Evolutionary conservation across 2,113 vertebrate genomes (phyloP), one percentile per base, ranked within the genome.

Genomic region (Aleadryas rufinucha): DNA sequence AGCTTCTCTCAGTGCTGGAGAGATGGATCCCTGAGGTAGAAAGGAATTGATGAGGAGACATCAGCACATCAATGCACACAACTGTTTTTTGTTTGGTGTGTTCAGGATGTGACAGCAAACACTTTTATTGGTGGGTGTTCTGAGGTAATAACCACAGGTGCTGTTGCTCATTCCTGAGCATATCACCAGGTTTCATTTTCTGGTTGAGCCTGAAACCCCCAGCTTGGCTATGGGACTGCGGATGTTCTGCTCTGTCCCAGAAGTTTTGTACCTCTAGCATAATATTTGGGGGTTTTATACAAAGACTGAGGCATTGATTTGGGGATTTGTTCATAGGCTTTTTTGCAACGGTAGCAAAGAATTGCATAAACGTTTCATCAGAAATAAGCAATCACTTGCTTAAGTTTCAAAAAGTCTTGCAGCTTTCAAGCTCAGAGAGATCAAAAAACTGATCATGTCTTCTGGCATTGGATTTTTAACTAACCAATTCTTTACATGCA

Each of bases 381-480:
- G 80, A 81, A 77, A 77, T 42, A 41, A 41, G 27, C 28, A 37
- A 8, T 42, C 15, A 3, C 52, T 76, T 85, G 72, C 35, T 81
- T 16, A 31, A 16, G 52, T 53, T 81, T 39, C 45, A 81, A 50
- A 65, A 52, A 22, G 22, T 54, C 60, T 70, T 49, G 45, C 18
- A 27, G 50, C 85, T 45, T 71, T 75, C 13, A 37, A n/a, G 63
- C 61, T 53, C 41, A 37, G 84, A 76, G 49, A 44, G 47, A 39
- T 3, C 37, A 54, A 37, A 47, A 84, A 68, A 71, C 7, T 3
- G 2, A 7, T 33, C 0, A 0, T 26, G 21, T 64, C 59, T 42
- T 74, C 78, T 23, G 78, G 64, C 30, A 1, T 1, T 56, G 56
- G 33, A 49, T 64, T 85, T 68, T 65, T 77, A 52, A 53, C 30